phyloP scores from a whole-genome alignment of 2,888 invertebrate genomes.

The Cerastis rubricosa region DNA sequence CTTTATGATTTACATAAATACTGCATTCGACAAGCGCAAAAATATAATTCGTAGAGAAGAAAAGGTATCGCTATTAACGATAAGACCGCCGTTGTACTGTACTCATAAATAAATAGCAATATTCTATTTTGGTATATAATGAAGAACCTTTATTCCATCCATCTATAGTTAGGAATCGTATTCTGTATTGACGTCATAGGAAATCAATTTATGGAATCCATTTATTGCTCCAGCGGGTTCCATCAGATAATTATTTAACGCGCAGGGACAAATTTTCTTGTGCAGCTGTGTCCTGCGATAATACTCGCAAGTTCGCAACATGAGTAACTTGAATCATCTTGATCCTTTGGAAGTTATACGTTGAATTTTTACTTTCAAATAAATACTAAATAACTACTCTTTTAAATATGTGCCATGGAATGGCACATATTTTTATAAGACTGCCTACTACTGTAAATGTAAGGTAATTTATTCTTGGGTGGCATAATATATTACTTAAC shows the following conservation, averaged over 20 bases:
- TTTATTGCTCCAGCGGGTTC: conserved; percentile 83
- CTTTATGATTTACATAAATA: neutral
- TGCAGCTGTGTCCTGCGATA: conserved; percentile 88
- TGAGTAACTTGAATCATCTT: conserved; percentile 48
- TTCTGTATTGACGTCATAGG: conserved; percentile 82
- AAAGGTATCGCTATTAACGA: neutral
- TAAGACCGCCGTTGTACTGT: neutral
- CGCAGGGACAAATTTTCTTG: conserved; percentile 84
- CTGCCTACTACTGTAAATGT: neutral
- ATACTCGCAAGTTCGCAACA: conserved; percentile 67
- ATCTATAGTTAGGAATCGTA: conserved; percentile 15
- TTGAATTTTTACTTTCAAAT: neutral
- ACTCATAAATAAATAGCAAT: no score
- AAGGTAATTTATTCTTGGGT: neutral
- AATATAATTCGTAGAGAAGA: neutral
- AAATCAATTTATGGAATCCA: conserved; percentile 84
- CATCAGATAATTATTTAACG: conserved; percentile 88
- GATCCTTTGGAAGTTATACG: conserved; percentile 47
- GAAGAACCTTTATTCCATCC: neutral
- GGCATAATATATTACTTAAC: neutral
- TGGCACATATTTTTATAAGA: neutral
- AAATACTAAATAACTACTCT: no score
- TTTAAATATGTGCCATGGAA: no score
- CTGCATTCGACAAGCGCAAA: neutral
- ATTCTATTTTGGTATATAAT: no score